phyloP scores from a whole-genome alignment of 2,113 vertebrate genomes.

The Menura novaehollandiae region DNA sequence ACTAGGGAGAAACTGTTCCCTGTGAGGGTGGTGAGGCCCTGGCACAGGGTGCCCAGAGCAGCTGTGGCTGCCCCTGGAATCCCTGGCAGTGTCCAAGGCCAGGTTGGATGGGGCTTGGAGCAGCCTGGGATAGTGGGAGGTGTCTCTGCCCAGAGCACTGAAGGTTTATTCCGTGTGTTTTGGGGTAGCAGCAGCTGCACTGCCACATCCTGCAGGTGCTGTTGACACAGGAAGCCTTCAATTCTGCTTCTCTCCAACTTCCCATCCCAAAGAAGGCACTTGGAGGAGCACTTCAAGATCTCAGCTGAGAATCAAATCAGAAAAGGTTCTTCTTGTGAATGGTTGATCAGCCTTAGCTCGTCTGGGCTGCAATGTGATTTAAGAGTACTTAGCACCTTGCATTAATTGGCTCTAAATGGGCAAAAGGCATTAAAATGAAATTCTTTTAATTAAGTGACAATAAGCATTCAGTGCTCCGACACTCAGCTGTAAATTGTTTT shows the following conservation, averaged over 20 bases:
- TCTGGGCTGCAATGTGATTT: not conserved
- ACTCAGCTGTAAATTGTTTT: not conserved
- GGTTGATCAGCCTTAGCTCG: not conserved
- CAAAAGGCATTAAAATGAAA: constrained; percentile 27
- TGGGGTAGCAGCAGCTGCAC: not conserved
- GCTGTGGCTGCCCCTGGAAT: not conserved
- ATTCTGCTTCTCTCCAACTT: not conserved
- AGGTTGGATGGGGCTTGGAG: not conserved
- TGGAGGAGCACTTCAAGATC: not conserved
- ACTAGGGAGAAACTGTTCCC: not conserved
- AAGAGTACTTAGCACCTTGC: not conserved
- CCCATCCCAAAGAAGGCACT: not conserved
- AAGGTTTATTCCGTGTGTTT: fast-evolving
- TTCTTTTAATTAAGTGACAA: constrained; percentile 34
- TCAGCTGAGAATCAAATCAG: not conserved
- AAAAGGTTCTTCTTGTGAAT: not conserved
- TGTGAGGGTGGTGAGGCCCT: fast-evolving
- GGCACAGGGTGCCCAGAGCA: not conserved
- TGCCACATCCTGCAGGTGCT: not conserved
- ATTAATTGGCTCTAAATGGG: constrained; percentile 18
- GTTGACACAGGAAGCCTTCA: not conserved
- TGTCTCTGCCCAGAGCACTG: not conserved
- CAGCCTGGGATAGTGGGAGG: fast-evolving
- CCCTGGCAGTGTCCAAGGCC: not conserved
- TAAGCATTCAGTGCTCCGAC: not conserved